A percentile compares a stretch with the other conserved stretches of the same genome.
These are phyloP conservation scores for Leptinotarsa haldemani DNA, from an alignment of 2,888 invertebrate genomes.

Conservation along the genomic window DNA sequence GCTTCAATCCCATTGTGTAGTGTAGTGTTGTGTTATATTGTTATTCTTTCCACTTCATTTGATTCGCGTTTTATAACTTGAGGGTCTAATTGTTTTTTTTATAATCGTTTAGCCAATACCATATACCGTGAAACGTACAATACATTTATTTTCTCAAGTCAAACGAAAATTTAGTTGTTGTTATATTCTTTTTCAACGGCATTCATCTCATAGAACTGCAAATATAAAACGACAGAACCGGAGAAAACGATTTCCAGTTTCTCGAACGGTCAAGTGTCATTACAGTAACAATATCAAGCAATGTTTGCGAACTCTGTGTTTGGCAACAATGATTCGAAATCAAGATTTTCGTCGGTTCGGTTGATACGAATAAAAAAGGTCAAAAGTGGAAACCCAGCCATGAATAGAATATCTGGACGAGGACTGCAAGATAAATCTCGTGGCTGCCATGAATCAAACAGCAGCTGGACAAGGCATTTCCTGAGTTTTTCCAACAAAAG, in stretches of 20 bases:
- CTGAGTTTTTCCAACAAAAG: constrained; percentile 1
- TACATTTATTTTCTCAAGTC: too few relatives aligned
- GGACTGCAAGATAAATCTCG: constrained; percentile 12
- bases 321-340: constrained; percentile 22
- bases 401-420: not conserved
- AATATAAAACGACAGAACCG: not conserved
- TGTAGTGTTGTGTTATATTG: too few relatives aligned
- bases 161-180: too few relatives aligned
- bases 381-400: constrained; percentile 8
- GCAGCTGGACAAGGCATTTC: constrained; percentile 8
- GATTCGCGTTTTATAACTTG: too few relatives aligned
- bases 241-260: not conserved
- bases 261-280: constrained; percentile 16
- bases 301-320: constrained; percentile 11
- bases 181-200: not conserved
- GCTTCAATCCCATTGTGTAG: too few relatives aligned
- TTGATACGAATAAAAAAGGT: constrained; percentile 13
- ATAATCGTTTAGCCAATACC: too few relatives aligned
- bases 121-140: too few relatives aligned
- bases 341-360: constrained; percentile 8
- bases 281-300: constrained; percentile 17
- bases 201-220: not conserved
- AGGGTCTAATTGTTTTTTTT: too few relatives aligned
- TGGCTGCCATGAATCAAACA: constrained; percentile 1
- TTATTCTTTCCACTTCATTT: too few relatives aligned